phyloP scores from a whole-genome alignment of 1,140 invertebrate genomes.

The Leptinotarsa lineolata region DNA sequence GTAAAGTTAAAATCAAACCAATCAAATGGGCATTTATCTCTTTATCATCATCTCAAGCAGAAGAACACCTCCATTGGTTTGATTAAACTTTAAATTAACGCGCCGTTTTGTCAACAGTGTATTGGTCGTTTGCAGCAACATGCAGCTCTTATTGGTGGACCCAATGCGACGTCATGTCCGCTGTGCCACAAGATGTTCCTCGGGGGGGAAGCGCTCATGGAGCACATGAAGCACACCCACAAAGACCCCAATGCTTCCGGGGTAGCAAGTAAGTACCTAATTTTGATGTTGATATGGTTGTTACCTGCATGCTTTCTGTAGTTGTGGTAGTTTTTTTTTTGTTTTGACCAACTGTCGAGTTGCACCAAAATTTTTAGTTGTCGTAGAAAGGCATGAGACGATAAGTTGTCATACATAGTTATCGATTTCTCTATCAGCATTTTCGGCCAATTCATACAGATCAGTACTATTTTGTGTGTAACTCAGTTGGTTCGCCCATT shows the following conservation, averaged over 20 bases:
- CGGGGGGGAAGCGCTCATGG: conserved; percentile 85
- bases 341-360: not conserved
- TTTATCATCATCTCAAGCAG: conserved; percentile 17
- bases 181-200: conserved; percentile 93
- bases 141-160: conserved; percentile 86
- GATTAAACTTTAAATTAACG: conserved; percentile 50
- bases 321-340: not conserved
- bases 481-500: conserved; percentile 16
- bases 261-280: conserved; percentile 81
- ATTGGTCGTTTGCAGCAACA: conserved; percentile 82
- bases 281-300: conserved; percentile 19
- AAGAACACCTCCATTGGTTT: conserved; percentile 40
- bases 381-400: not conserved
- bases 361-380: not conserved
- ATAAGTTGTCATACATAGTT: not conserved
- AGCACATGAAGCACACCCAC: conserved; percentile 94
- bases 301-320: not conserved
- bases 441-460: not conserved
- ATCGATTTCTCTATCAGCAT: conserved; percentile 1
- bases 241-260: conserved; percentile 88
- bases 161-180: conserved; percentile 86
- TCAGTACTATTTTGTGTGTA: conserved; percentile 1
- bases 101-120: conserved; percentile 56
- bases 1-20: conserved; percentile 44
- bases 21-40: conserved; percentile 25